phyloP scores from a whole-genome alignment of 64 coral and sea anemone species.

The Porites lutea region DNA sequence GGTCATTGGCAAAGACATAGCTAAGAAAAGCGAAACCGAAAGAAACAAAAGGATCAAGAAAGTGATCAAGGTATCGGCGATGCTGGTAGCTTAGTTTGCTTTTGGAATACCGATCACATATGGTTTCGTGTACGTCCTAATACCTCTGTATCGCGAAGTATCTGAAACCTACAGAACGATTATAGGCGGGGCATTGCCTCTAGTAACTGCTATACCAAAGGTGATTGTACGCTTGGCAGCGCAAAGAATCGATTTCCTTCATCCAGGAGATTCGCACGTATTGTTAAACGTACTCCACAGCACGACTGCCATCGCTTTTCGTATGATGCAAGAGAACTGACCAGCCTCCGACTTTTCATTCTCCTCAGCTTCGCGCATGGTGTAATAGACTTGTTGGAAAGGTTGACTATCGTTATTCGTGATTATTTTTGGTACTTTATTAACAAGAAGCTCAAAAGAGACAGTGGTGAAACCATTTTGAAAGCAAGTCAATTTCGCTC shows the following conservation, averaged over 20 bases:
- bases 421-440: too few species aligned
- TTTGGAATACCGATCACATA: slow-evolving; percentile 17
- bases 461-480: not conserved
- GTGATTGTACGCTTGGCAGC: too few species aligned
- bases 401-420: too few species aligned
- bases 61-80: slow-evolving; percentile 6
- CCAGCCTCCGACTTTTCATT: slow-evolving; percentile 45
- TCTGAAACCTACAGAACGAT: not conserved
- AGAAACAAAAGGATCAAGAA: not conserved
- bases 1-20: too few species aligned
- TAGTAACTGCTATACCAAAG: too few species aligned
- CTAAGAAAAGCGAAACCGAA: too few species aligned
- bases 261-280: slow-evolving; percentile 75
- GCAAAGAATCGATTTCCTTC: too few species aligned
- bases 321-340: too few species aligned
- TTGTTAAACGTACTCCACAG: slow-evolving; percentile 63
- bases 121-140: not conserved
- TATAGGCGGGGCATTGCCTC: slow-evolving; percentile 34
- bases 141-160: slow-evolving; percentile 23
- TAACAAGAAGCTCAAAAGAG: too few species aligned
- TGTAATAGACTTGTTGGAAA: too few species aligned
- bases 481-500: slow-evolving; percentile 40
- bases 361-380: too few species aligned
- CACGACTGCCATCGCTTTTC: slow-evolving; percentile 64
- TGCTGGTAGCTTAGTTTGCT: slow-evolving; percentile 47